Evolutionary conservation across 1,140 invertebrate species (phyloP), one percentile per base, ranked within the genome.

Genomic region (Pseudomyrmex cubaensis): DNA sequence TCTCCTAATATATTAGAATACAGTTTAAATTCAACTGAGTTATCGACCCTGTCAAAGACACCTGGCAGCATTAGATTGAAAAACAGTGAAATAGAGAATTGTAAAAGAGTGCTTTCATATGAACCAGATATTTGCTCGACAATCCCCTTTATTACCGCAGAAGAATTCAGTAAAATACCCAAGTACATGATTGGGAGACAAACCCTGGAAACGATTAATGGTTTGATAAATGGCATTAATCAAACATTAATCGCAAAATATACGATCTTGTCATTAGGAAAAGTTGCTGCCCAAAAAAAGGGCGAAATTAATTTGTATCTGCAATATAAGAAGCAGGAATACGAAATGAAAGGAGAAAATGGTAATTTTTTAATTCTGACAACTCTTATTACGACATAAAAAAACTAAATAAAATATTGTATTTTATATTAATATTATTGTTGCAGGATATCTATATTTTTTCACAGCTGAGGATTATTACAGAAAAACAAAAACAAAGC

Each of bases 101-200:
- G 93, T 64, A 92, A 92, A 84, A 93, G 93, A 63, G 77, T 66
- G 15, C 76, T 93, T 46, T 93, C 93, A n/a, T 90, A 91, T 12
- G 89, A 92, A 44, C 69, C 75, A 44, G 90, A 93, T 64, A 82
- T 89, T 46, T 88, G 52, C 20, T 88, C 82, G 15, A 35, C 3
- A 1, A 86, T 93, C 57, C 7, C 62, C 57, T n/a, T 64, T 9
- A 62, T 94, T 1, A 87, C 48, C 1, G 7, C 82, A 7, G 72
- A 90, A 48, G 93, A 94, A 85, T 94, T 93, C 25, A 62, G 50
- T 20, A 90, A 82, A 77, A 86, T 94, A 61, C 93, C 93, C 9
- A 93, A 93, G 62, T 94, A 94, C 63, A 93, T 94, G 25, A 93
- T 94, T 61, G 92, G 92, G 8, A 82, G 93, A 64, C 90, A 93